Percentiles rank a stretch among this genome's conserved stretches.
phyloP scores from a whole-genome alignment of 2,888 invertebrate species.

The Beris morrisii region DNA sequence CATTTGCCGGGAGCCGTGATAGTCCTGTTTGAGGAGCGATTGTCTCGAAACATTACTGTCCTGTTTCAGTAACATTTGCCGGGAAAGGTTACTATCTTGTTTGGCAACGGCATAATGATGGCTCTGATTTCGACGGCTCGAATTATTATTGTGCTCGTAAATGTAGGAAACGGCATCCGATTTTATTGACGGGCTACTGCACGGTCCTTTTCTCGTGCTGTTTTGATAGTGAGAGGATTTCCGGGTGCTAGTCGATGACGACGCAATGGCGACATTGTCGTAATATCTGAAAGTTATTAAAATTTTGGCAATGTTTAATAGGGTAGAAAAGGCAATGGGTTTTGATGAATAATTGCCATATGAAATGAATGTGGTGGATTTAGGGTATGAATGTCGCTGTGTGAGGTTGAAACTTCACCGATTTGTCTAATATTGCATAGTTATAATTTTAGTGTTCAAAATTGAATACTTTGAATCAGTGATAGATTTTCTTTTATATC shows the following conservation, averaged over 20 bases:
- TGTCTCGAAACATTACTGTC: slow-evolving; percentile 44
- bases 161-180: slow-evolving; percentile 62
- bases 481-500: too few species aligned
- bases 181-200: slow-evolving; percentile 62
- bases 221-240: slow-evolving; percentile 85
- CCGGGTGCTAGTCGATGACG: slow-evolving; percentile 81
- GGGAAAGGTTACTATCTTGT: slow-evolving; percentile 55
- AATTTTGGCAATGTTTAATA: neutral
- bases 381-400: slow-evolving; percentile 1
- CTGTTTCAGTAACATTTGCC: slow-evolving; percentile 42
- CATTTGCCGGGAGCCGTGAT: slow-evolving; percentile 55
- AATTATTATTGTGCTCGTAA: slow-evolving; percentile 54
- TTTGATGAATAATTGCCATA: slow-evolving; percentile 4
- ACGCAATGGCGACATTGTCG: slow-evolving; percentile 83
- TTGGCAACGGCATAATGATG: slow-evolving; percentile 54
- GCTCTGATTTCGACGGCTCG: slow-evolving; percentile 38
- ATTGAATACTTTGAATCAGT: too few species aligned
- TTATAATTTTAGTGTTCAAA: too few species aligned
- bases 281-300: slow-evolving; percentile 62
- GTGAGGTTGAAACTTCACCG: too few species aligned
- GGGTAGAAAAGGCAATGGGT: neutral
- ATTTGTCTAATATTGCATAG: too few species aligned
- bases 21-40: slow-evolving; percentile 54
- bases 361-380: slow-evolving; percentile 2
- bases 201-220: slow-evolving; percentile 57